Base-by-base conservation (phyloP, 2,113 vertebrate species). In the Propithecus coquereli region DNA sequence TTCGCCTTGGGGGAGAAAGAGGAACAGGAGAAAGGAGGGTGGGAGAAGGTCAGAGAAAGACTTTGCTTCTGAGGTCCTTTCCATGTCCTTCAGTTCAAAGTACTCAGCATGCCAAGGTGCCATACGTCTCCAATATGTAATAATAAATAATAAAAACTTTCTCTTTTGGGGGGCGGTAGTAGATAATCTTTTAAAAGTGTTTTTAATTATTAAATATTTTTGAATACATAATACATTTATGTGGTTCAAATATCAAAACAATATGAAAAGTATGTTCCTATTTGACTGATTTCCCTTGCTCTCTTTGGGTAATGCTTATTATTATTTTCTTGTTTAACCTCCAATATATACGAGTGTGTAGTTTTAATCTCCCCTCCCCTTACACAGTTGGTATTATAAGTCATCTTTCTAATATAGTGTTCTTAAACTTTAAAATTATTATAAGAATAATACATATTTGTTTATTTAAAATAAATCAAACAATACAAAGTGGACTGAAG, bases 391-490 rank as follows among this genome's bases (percentile, higher is more conserved):
- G 25, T 23, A 74, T 61, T 83, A 61, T 68, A 87, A 90, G 20
- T 68, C 3, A 76, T 81, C 68, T 94, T 94, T 86, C 74, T 57
- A 79, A 77, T 59, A 50, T 6, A 82, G 6, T 73, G n/a, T 70
- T 79, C 27, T 79, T 74, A 86, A 65, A 70, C 34, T 70, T 94
- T 57, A 63, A 94, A 74, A 86, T 59, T 45, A 43, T 83, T 70
- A 17, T 25, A 89, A 85, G 37, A 65, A 45, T 52, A 86, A 90
- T 66, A 50, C 9, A 25, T 70, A 57, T 68, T 43, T 83, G 34
- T 76, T 76, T 71, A 50, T 76, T 90, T 94, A 30, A 92, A 83
- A 63, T 54, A 79, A 86, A 57, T 40, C 65, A 92, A 82, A 73
- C 27, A 66, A 43, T 37, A 88, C 63, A 66, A 65, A 80, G 90